Conservation (phyloP, 2,888 invertebrate genomes). For the Andrena fulva region DNA sequence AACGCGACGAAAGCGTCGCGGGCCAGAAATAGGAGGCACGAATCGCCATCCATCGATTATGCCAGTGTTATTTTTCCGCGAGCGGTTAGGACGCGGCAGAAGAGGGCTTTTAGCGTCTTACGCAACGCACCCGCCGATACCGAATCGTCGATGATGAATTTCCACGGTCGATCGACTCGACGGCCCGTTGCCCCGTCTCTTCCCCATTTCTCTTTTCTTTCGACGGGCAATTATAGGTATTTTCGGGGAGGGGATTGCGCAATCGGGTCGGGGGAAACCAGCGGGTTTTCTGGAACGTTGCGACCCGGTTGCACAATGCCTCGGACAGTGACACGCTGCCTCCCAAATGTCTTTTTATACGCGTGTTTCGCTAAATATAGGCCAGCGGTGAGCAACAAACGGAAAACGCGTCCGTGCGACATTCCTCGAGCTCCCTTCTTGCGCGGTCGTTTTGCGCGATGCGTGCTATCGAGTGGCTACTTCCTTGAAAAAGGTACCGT, state of each 20-base stretch:
- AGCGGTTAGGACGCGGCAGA: background rate
- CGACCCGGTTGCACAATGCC: constrained; percentile 64
- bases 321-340: constrained; percentile 70
- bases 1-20: background rate
- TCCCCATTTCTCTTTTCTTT: constrained; percentile 2
- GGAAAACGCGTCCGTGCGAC: constrained; percentile 43
- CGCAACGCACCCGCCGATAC: background rate
- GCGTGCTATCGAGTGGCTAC: background rate
- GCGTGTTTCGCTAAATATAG: constrained; percentile 70
- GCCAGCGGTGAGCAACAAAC: constrained; percentile 45
- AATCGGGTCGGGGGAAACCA: constrained; percentile 56
- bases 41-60: constrained; percentile 34
- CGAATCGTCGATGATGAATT: constrained; percentile 18
- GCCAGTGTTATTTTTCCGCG: constrained; percentile 18
- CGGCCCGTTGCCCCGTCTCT: background rate
- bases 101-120: constrained; percentile 1
- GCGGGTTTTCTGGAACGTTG: constrained; percentile 63
- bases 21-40: constrained; percentile 35
- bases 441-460: constrained; percentile 30
- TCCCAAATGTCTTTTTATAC: constrained; percentile 62
- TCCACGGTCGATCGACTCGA: constrained; percentile 8
- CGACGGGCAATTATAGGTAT: constrained; percentile 14
- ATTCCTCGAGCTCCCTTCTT: constrained; percentile 8
- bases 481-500: constrained; percentile 29
- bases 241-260: constrained; percentile 54